phyloP scores from a whole-genome alignment of 2,797 vertebrate species.

The Hydrolagus colliei region DNA sequence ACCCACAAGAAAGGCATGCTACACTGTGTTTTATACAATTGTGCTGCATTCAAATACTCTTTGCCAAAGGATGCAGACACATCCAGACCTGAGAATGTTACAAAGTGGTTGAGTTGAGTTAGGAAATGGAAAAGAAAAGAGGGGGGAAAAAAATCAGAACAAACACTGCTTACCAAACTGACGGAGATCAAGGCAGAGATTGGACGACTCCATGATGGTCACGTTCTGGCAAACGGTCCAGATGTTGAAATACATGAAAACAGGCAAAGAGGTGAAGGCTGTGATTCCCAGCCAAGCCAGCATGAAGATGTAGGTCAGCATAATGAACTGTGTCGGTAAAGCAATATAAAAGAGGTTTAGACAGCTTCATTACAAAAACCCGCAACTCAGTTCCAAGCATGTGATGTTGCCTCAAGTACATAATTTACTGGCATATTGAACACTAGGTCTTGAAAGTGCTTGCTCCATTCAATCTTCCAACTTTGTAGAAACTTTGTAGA shows the following conservation, averaged over 20 bases:
- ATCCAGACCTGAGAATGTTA: not conserved
- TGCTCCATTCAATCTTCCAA: too few relatives aligned
- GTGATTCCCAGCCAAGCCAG: constrained; percentile 95
- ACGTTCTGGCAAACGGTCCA: constrained; percentile 94
- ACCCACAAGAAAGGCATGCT: too few relatives aligned
- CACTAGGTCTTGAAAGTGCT: too few relatives aligned
- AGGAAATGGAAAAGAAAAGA: not conserved
- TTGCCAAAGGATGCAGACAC: too few relatives aligned
- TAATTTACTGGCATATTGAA: too few relatives aligned
- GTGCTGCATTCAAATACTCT: too few relatives aligned
- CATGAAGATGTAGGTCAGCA: constrained; percentile 99
- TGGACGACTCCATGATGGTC: constrained; percentile 71
- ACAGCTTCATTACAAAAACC: not conserved
- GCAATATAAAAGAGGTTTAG: not conserved
- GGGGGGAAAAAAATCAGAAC: too few relatives aligned
- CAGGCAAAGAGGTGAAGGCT: constrained; percentile 88
- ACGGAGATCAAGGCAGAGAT: constrained; percentile 88
- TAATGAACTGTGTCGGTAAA: constrained; percentile 76
- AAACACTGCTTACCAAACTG: constrained; percentile 76
- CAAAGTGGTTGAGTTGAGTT: not conserved
- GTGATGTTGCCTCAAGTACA: not conserved
- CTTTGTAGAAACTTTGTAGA: too few relatives aligned
- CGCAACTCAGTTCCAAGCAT: not conserved
- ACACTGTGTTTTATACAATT: too few relatives aligned
- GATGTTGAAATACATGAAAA: constrained; percentile 98